Base-by-base conservation (phyloP, 2,888 invertebrate genomes). In the Cenopis cana region DNA sequence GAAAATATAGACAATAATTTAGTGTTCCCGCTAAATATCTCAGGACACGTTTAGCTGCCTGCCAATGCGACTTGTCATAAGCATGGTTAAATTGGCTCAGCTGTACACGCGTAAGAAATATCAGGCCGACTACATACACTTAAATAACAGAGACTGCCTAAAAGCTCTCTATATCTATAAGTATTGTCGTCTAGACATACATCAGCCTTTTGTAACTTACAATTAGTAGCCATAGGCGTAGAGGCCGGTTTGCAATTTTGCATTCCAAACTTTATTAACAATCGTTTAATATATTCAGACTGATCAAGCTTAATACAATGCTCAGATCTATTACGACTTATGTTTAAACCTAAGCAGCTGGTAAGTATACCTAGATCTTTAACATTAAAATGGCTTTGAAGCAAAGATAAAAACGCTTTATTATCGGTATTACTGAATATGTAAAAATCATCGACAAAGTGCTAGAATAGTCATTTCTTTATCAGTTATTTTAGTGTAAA, bases 91-190 rank as follows among this genome's bases (percentile, higher is more conserved):
- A 61, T 24, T 61, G 61, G 29, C 61, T 61, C 0, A 61, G 33
- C 46, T 60, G 60, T 33, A 49, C 49, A 61, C 3, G 29, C 33
- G 24, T 46, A 60, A 20, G 60, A 20, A n/a, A 61, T 61, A 33
- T 61, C 61, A 0, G 50, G 61, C 11, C 61, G 24, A 29, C 49
- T 61, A 50, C 61, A 61, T 4, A 50, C 33, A 17, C 10, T 14
- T 11, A 61, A 24, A 17, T 61, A 61, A 49, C 49, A 49, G 9
- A 61, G 61, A 50, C 61, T 17, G 8, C 61, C 61, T 50, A 61
- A 50, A n/a, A 61, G 33, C 17, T 61, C 33, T 17, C 49, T 49
- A 50, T 61, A 61, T n/a, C 29, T 29, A 50, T 50, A 61, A 33
- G 29, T 50, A 33, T 61, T 29, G 29, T 60, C 49, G 29, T 49